Percentiles rank a stretch among this genome's conserved stretches.
phyloP scores from a whole-genome alignment of 2,888 invertebrate species.

The Arrhopalites spinosus region DNA sequence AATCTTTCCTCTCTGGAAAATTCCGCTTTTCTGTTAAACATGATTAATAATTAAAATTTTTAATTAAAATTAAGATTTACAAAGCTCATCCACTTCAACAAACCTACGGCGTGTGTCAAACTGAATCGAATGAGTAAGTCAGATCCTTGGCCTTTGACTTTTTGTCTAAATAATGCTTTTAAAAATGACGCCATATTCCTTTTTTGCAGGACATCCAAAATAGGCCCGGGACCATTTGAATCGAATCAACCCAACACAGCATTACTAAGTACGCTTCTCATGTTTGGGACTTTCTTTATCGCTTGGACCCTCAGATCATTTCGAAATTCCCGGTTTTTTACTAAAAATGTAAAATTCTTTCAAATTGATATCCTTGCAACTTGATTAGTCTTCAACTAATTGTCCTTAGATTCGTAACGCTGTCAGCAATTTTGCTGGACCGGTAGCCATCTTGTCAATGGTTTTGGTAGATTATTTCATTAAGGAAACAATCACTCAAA shows the following conservation, averaged over 20 bases:
- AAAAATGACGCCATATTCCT: no score
- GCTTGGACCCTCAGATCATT: constrained; percentile 58
- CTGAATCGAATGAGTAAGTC: no score
- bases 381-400: neutral
- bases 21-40: no score
- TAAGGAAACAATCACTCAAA: constrained; percentile 58
- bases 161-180: no score
- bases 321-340: no score
- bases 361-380: neutral
- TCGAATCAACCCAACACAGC: constrained; percentile 63
- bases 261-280: constrained; percentile 62
- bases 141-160: no score
- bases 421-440: constrained; percentile 63
- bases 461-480: constrained; percentile 60
- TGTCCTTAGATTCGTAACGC: constrained; percentile 60
- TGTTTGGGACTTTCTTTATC: constrained; percentile 64
- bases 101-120: no score
- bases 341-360: neutral
- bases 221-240: neutral
- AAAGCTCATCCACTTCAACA: no score
- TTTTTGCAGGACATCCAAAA: no score
- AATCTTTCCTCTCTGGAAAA: no score
- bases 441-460: constrained; percentile 62
- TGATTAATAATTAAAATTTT: no score
- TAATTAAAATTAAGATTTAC: no score